Base-by-base conservation (phyloP, 1,140 invertebrate genomes). In the Chrysomallon squamiferum region DNA sequence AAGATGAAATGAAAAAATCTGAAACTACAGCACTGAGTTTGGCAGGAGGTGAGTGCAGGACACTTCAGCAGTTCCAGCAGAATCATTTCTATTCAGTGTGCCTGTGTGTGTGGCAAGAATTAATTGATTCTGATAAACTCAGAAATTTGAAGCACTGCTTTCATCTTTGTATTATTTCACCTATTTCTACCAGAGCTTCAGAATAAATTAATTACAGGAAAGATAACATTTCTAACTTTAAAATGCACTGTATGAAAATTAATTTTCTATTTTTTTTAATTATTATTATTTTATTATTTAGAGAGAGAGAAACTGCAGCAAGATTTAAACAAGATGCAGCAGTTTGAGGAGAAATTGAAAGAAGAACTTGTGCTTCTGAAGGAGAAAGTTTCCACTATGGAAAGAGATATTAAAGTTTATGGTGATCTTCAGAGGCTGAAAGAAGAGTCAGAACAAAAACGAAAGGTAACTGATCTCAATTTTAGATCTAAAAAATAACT, bases 291-390 rank as follows among this genome's bases (percentile, higher is more conserved):
- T n/a, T n/a, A n/a, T n/a, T 54, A 20, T 65, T 27, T 71, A 77
- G 88, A 89, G 69, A 86, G 87, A 65, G 80, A 87, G 30, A 89
- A 89, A 68, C 76, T 89, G 25, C 82, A 85, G 50, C 75, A 84
- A 27, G 86, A 88, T 74, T 68, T 88, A 18, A 79, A 85, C 65
- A 88, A 88, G 72, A 86, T 88, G 62, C 88, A 89, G 64, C 87
- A 87, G 68, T 74, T 89, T 62, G 88, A 89, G 73, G 81, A 85
- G 20, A 89, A 89, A 75, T 86, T 89, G n/a, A 85, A 84, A 32
- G 79, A 80, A 56, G 88, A 89, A 72, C 72, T 88, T 58, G 77
- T 81, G 18, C 75, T 83, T 29, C 71, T 89, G 27, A 84, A 86
- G 70, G 81, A 86, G 38, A 87, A 87, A 60, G 86, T 88, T 41